Base-by-base conservation (phyloP, 2,797 vertebrate species). In the Natrix natrix region DNA sequence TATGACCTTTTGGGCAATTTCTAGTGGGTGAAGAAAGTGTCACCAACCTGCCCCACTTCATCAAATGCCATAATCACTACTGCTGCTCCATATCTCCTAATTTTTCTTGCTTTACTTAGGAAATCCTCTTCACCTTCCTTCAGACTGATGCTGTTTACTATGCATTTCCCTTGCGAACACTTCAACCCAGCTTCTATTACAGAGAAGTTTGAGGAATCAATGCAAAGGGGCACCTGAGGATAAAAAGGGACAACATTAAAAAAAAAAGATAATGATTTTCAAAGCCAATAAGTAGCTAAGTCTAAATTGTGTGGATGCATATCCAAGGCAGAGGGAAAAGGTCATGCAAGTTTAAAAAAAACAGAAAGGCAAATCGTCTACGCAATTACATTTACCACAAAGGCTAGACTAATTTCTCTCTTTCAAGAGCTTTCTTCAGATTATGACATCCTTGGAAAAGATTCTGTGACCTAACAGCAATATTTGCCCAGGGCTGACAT, bases 1-100 rank as follows among this genome's bases (percentile, higher is more conserved):
- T 66, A 54, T 63, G 59, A 54, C 14, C 43, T 28, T 55, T 4
- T 11, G 16, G 26, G 37, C 61, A 69, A n/a, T 43, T 26, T 86
- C 5, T 57, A 52, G 7, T 4, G 20, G 61, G 8, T 86, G 20
- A 8, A 32, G 52, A 61, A 78, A 83, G 24, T 28, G 0, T 37
- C 24, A 94, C 98, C 95, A 90, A 99, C 99, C 98, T 99, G 99
- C 20, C 99, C 99, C 32, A 98, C 96, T 97, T 99, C 99, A 92
- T 99, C 99, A 90, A 99, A 99, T 95, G 99, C 99, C 99, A 99
- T 99, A 94, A 99, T 96, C 88, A 99, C 99, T 74, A 99, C 98
- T 13, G 99, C 98, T 16, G 98, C 99, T 55, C 99, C 99, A 2
- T 98, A 99, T 92, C 98, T 98, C 86, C 98, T 98, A 88, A 99